phyloP scores from a whole-genome alignment of 2,113 vertebrate genomes.

The Asarcornis scutulata region DNA sequence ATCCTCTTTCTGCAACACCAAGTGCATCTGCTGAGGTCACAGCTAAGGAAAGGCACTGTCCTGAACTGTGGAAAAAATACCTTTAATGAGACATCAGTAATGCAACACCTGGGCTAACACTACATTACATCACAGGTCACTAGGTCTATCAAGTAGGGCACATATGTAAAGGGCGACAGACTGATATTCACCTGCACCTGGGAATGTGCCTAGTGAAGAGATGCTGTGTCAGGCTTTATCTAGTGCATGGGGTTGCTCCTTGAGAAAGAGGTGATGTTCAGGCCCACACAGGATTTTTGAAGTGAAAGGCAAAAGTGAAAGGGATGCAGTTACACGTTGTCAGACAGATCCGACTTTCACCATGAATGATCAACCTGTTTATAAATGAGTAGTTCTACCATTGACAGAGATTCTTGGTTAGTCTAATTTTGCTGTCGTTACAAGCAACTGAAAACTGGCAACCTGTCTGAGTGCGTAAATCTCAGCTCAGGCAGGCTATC shows the following conservation, averaged over 20 bases:
- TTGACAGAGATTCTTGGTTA: neutral
- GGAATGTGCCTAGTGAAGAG: neutral
- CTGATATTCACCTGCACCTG: neutral
- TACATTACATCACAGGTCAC: rapidly evolving
- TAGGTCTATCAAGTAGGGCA: neutral
- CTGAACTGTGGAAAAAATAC: neutral
- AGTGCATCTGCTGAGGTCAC: neutral
- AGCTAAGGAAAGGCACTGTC: neutral
- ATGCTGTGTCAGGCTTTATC: neutral
- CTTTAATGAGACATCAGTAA: neutral
- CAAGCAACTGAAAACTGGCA: neutral
- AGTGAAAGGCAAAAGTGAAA: neutral
- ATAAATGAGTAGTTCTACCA: neutral
- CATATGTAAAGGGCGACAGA: neutral
- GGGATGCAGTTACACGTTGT: neutral
- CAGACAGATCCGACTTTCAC: neutral
- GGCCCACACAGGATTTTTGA: neutral
- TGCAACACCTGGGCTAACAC: neutral
- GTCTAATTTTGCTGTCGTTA: neutral
- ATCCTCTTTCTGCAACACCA: neutral
- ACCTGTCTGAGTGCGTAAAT: neutral
- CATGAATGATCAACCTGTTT: neutral
- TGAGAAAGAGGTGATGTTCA: neutral
- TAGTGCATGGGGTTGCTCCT: neutral
- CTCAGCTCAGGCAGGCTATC: neutral